Conservation (phyloP, 2,888 invertebrate species). For the Lycia hirtaria region DNA sequence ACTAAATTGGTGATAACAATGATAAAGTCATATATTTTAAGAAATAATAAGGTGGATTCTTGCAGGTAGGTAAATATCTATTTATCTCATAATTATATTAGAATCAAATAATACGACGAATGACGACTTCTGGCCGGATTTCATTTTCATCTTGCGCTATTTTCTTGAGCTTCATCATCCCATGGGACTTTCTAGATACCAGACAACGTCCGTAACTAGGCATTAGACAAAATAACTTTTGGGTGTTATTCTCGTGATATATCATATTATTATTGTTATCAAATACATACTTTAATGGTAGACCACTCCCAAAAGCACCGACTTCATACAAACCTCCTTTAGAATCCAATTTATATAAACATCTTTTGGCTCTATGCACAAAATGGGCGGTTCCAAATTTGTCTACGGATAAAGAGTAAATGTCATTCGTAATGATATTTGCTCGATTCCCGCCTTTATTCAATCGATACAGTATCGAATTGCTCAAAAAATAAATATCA, state of each 20-base stretch:
- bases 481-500: conserved; percentile 67
- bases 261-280: conserved; percentile 67
- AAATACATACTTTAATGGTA: conserved; percentile 59
- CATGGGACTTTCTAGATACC: conserved; percentile 41
- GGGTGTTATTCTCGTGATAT: conserved; percentile 59
- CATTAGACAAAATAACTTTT: conserved; percentile 60
- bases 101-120: conserved; percentile 16
- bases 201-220: conserved; percentile 63
- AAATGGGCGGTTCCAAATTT: conserved; percentile 61
- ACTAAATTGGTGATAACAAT: no score
- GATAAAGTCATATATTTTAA: no score
- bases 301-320: conserved; percentile 61
- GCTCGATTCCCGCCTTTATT: conserved; percentile 56
- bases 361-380: conserved; percentile 58
- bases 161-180: not conserved
- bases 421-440: conserved; percentile 55
- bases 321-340: conserved; percentile 52
- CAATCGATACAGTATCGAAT: conserved; percentile 56
- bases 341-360: conserved; percentile 63
- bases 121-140: not conserved
- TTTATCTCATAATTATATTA: not conserved
- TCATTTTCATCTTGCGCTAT: conserved; percentile 14
- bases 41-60: no score
- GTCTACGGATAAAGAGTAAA: conserved; percentile 63
- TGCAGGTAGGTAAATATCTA: no score